Evolutionary conservation across 2,888 invertebrate species (phyloP), one percentile per base, ranked within the genome.

Genomic region (Lottia scabra): DNA sequence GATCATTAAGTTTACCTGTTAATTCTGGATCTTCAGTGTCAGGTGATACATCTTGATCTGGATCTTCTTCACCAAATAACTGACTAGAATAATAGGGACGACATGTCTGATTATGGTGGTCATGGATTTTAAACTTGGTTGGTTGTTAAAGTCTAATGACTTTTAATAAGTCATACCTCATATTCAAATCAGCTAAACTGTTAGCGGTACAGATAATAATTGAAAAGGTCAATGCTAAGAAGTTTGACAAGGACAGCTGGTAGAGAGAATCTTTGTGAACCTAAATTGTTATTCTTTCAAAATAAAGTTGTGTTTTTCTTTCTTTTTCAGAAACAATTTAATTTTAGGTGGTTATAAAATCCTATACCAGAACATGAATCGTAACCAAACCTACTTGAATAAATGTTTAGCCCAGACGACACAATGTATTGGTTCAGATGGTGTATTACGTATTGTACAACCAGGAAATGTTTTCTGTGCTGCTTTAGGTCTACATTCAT

Each of bases 391-490:
- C 91, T 90, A 96, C 95, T 98, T 98, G 91, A 99, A 99, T 13
- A 99, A 92, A 92, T 98, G 98, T 90, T 99, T 99, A 0, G 98
- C 96, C 99, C 99, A 99, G 26, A 99, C 98, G 81, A 99, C 97
- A 89, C 99, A 99, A 90, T 99, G 99, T 81, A 99, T 98, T 0
- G 97, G 97, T 89, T 99, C 99, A 0, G 98, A 98, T 0, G 99
- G 99, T 0, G 99, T 99, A 89, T 99, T 99, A 63, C 99, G 92
- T 81, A 99, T 99, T 1, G 99, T 99, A 89, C 99, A 99, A 0
- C 98, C 98, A 0, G 99, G 99, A 90, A 94, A 99, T 8, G 95
- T 94, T 89, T 97, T 98, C 87, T 96, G 96, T 23, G 94, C 92
- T 10, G 95, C 93, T 90, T 97, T 97, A 0, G 96, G 96, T 70